These are phyloP conservation scores for Hetaerina titia DNA, from an alignment of 2,888 invertebrate genomes.

Conservation along the genomic window DNA sequence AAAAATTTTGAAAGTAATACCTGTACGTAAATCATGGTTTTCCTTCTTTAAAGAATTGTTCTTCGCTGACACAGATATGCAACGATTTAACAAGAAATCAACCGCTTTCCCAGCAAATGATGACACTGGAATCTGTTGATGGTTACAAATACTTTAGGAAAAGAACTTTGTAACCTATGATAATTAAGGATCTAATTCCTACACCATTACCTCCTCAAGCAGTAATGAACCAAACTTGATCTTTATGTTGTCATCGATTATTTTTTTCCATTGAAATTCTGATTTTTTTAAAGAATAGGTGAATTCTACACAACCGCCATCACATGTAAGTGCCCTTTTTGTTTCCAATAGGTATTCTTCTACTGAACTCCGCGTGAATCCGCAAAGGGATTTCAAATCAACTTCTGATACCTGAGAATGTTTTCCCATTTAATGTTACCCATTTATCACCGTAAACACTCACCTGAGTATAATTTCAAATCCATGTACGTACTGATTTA, in stretches of 20 bases:
- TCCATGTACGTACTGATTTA: slow-evolving; percentile 9
- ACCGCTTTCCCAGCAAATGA: neutral
- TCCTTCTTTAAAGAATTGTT: slow-evolving; percentile 24
- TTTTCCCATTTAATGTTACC: no score
- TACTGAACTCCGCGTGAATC: neutral
- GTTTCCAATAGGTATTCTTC: slow-evolving; percentile 8
- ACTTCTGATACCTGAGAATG: slow-evolving; percentile 1
- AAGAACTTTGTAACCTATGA: no score
- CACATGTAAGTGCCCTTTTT: slow-evolving; percentile 21
- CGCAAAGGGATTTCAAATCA: neutral
- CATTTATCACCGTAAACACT: neutral
- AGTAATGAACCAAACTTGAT: slow-evolving; percentile 24
- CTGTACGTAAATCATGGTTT: neutral
- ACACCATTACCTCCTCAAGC: slow-evolving; percentile 22
- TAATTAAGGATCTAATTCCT: neutral
- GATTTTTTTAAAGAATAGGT: neutral
- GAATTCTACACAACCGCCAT: neutral
- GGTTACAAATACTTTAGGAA: neutral
- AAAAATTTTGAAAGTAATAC: neutral
- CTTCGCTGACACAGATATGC: neutral
- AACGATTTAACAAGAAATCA: neutral
- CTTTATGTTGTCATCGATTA: slow-evolving; percentile 1
- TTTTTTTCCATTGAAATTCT: slow-evolving; percentile 57
- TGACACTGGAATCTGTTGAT: neutral
- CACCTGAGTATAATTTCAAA: neutral